Evolutionary conservation across 2,113 vertebrate genomes (phyloP), one percentile per base, ranked within the genome.

Genomic region (Genyomyrus donnyi): DNA sequence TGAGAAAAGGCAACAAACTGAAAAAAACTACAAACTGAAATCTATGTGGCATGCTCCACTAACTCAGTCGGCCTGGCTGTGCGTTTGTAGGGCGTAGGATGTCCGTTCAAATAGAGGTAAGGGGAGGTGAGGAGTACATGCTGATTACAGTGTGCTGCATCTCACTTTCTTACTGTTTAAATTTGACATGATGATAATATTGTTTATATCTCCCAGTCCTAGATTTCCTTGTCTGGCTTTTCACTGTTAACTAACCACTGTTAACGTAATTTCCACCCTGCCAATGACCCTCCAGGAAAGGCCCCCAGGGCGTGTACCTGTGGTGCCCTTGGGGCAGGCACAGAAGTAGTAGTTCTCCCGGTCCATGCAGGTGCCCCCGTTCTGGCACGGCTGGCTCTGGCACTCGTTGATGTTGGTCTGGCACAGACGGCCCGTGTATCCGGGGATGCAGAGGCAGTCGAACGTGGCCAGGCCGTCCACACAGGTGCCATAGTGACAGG

Each of bases 371-470:
- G 97, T 97, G 0, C 98, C 98, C 0, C 98, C 97, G 0, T 99
- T 98, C 92, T 95, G 97, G 93, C 98, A 99, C 1, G 98, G 98
- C 92, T 98, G 97, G 93, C 98, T 99, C 83, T 97, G 94, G 90
- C 98, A 99, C 94, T 99, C 98, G 0, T 99, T 98, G 93, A 99
- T 97, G 94, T 99, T 98, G 92, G 96, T 97, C 94, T 99, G 98
- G 0, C 98, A 99, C 93, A 97, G 95, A 88, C 97, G 97, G 62
- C 98, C 98, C 0, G 96, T 97, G 93, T 97, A 99, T 88, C 98
- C 98, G 0, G 97, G 96, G 48, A 92, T 96, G 92, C 98, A 99
- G 53, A 96, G 94, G 92, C 98, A 99, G 58, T 96, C 96, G 93
- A 97, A 99, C 70, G 97, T 92, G 11, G 97, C 98, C 0, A 98